Evolutionary conservation across 2,797 vertebrate species (phyloP).

Genomic region (Sebastes trivittatus): DNA sequence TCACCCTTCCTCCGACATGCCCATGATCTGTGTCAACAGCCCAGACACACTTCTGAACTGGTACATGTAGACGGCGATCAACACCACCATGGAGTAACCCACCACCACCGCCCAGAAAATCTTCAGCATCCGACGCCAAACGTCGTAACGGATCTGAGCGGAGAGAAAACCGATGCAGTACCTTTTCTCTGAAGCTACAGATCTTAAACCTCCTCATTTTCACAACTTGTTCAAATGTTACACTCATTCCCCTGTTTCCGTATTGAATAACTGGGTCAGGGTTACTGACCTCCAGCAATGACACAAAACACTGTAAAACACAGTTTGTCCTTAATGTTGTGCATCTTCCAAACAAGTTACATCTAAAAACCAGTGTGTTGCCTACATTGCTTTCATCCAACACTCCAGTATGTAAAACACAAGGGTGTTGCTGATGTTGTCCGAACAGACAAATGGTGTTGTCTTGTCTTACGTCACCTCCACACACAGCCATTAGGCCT

Average conservation of each 20-base stretch:
- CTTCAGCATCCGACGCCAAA: slow-evolving; percentile 80
- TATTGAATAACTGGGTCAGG: neutral
- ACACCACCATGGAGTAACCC: slow-evolving; percentile 84
- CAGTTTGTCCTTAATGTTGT: neutral
- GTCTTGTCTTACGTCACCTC: slow-evolving; percentile 33
- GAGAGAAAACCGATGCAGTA: neutral
- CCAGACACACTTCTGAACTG: slow-evolving; percentile 84
- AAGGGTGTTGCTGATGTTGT: slow-evolving; percentile 43
- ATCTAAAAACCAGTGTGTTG: neutral
- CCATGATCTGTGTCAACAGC: slow-evolving; percentile 82
- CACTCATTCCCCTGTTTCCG: neutral
- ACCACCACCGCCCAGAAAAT: slow-evolving; percentile 84
- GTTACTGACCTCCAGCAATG: neutral
- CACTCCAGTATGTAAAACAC: slow-evolving; percentile 29
- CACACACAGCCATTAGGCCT: slow-evolving; percentile 63
- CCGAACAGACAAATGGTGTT: slow-evolving; percentile 33
- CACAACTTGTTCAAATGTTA: neutral
- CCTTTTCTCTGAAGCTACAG: neutral
- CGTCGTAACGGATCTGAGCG: slow-evolving; percentile 71
- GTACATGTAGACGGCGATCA: slow-evolving; percentile 83
- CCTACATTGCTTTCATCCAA: neutral
- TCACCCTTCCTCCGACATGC: slow-evolving; percentile 86
- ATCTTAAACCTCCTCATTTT: neutral
- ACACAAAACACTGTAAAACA: neutral
- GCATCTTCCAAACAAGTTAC: neutral